Evolutionary conservation across 2,888 invertebrate genomes (phyloP).

Genomic region (Drosophila antonietae): DNA sequence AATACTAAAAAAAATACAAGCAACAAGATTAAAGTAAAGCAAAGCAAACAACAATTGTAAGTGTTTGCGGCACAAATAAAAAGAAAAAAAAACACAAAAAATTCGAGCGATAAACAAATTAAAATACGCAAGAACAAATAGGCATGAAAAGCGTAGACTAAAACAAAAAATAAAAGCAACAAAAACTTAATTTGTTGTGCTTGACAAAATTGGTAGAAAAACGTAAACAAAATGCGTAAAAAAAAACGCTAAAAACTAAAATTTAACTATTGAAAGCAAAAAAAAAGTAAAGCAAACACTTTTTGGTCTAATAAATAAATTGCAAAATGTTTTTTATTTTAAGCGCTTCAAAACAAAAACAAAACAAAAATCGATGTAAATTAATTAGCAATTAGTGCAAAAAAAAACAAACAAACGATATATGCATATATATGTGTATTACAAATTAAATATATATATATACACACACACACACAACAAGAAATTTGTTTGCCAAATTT

Average conservation of each 20-base stretch:
- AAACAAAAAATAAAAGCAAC: not conserved
- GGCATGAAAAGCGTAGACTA: too few relatives aligned
- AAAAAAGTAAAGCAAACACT: constrained; percentile 9
- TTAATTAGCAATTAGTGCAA: constrained; percentile 58
- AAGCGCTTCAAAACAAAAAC: constrained; percentile 44
- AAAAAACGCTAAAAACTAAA: constrained; percentile 2
- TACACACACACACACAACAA: constrained; percentile 15
- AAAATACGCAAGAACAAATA: constrained; percentile 32
- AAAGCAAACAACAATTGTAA: constrained; percentile 13
- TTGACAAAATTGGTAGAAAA: constrained; percentile 34
- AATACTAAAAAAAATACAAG: constrained; percentile 35
- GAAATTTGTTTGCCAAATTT: constrained; percentile 83
- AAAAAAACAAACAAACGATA: constrained; percentile 8
- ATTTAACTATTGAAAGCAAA: constrained; percentile 13
- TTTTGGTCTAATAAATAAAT: constrained; percentile 40
- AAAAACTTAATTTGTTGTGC: constrained; percentile 45
- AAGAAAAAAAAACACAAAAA: constrained; percentile 3
- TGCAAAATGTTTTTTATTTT: constrained; percentile 64
- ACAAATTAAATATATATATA: constrained; percentile 33
- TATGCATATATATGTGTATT: not conserved
- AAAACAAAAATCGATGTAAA: constrained; percentile 60
- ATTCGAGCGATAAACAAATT: constrained; percentile 15
- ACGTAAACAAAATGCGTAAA: not conserved
- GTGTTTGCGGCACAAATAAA: constrained; percentile 17
- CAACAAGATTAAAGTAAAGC: constrained; percentile 17